A percentile compares a stretch with the other conserved stretches of the same genome.
Evolutionary conservation across 2,888 invertebrate genomes (phyloP).

Genomic region (Xiphydria camelus): DNA sequence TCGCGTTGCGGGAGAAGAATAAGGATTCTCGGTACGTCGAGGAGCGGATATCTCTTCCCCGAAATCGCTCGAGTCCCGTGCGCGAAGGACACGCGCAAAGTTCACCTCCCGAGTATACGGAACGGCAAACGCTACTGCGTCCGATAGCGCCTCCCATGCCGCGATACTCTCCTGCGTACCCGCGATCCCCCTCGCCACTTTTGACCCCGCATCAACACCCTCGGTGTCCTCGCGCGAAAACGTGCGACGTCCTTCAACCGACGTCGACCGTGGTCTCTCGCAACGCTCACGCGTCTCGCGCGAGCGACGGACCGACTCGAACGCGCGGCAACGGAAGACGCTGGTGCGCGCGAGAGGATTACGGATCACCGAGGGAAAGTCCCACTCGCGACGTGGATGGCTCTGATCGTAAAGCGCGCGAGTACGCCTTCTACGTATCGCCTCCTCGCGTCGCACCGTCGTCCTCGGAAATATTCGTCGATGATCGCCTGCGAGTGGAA

Average conservation of each 20-base stretch:
- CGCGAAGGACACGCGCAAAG: neutral
- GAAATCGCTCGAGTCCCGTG: neutral
- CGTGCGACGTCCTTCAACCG: slow-evolving; percentile 1
- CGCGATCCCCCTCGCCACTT: slow-evolving; percentile 1
- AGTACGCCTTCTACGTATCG: too few relatives aligned
- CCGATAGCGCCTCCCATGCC: neutral
- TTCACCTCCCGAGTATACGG: neutral
- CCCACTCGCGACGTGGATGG: neutral
- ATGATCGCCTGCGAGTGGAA: too few relatives aligned
- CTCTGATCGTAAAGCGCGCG: too few relatives aligned
- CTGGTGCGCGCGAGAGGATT: neutral
- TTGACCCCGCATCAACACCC: slow-evolving; percentile 6
- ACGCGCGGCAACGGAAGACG: neutral
- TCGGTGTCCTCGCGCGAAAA: slow-evolving; percentile 3
- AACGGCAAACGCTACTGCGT: slow-evolving; percentile 4
- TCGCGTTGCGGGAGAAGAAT: slow-evolving; percentile 54
- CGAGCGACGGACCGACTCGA: too few relatives aligned
- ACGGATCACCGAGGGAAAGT: too few relatives aligned
- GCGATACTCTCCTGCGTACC: neutral
- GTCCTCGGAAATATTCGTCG: too few relatives aligned
- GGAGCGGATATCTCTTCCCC: neutral
- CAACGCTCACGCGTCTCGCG: neutral
- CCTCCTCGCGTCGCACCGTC: too few relatives aligned
- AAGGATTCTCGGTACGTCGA: slow-evolving; percentile 47
- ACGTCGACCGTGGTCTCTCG: neutral